Conservation (phyloP, 2,797 vertebrate genomes). For the Apogon talboti region DNA sequence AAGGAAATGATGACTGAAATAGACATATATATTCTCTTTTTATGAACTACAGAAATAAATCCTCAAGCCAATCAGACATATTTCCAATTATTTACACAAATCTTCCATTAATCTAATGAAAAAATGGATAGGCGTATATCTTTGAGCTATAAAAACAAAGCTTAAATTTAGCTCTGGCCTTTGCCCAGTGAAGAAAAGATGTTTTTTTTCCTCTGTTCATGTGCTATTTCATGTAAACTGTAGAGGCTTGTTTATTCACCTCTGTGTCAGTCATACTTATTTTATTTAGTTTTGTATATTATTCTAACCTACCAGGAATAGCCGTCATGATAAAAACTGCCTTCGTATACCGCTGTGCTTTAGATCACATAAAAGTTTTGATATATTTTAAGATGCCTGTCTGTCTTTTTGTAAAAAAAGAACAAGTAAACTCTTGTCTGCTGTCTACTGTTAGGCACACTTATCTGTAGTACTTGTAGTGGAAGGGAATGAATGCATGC, state of each 20-base stretch:
- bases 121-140: slow-evolving; percentile 2
- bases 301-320: too few species aligned
- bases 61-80: background rate
- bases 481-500: slow-evolving; percentile 71
- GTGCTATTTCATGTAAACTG: too few species aligned
- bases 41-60: background rate
- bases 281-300: background rate
- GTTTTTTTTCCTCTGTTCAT: too few species aligned
- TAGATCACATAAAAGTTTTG: background rate
- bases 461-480: slow-evolving; percentile 45
- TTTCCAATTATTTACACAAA: background rate
- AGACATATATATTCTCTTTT: too few species aligned
- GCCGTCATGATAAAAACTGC: background rate
- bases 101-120: slow-evolving; percentile 6
- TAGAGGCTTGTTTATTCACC: too few species aligned
- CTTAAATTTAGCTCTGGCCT: slow-evolving; percentile 11
- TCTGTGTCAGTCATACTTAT: background rate
- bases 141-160: slow-evolving; percentile 15
- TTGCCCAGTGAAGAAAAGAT: too few species aligned
- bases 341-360: slow-evolving; percentile 1
- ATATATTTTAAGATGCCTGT: slow-evolving; percentile 5
- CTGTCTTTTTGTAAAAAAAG: slow-evolving; percentile 21
- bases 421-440: slow-evolving; percentile 47
- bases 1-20: background rate
- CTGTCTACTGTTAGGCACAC: slow-evolving; percentile 45